phyloP scores from a whole-genome alignment of 2,888 invertebrate species.

The Formica aserva region DNA sequence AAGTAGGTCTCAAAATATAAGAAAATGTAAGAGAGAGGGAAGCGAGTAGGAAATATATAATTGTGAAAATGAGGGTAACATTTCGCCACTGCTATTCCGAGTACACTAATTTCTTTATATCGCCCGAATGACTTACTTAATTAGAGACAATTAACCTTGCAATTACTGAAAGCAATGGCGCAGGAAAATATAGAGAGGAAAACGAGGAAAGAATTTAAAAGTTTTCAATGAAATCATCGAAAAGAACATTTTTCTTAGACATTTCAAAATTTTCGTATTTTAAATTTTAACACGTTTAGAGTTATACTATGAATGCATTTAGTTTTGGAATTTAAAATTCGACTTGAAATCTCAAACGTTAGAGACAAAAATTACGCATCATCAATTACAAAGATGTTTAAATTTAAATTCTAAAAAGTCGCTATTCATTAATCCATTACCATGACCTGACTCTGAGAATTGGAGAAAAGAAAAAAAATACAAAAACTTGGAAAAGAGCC shows the following conservation, averaged over 20 bases:
- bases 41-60: slow-evolving; percentile 17
- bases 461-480: not conserved
- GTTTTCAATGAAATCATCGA: not conserved
- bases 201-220: not conserved
- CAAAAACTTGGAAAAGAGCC: not conserved
- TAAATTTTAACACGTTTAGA: not conserved
- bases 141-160: slow-evolving; percentile 78
- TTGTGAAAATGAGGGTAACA: slow-evolving; percentile 70
- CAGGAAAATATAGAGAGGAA: slow-evolving; percentile 52
- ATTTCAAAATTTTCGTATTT: not conserved
- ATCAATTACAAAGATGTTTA: not conserved
- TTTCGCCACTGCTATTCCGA: slow-evolving; percentile 61
- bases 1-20: not conserved
- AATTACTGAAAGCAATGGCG: slow-evolving; percentile 72
- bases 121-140: slow-evolving; percentile 70
- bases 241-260: not conserved
- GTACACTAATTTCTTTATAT: slow-evolving; percentile 53
- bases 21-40: not conserved
- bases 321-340: not conserved
- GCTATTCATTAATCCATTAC: not conserved
- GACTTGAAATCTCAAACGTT: not conserved
- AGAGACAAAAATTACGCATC: slow-evolving; percentile 3
- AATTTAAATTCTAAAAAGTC: not conserved
- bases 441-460: not conserved
- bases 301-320: not conserved